phyloP scores from a whole-genome alignment of 2,797 vertebrate genomes.

The Lindbergichthys nudifrons region DNA sequence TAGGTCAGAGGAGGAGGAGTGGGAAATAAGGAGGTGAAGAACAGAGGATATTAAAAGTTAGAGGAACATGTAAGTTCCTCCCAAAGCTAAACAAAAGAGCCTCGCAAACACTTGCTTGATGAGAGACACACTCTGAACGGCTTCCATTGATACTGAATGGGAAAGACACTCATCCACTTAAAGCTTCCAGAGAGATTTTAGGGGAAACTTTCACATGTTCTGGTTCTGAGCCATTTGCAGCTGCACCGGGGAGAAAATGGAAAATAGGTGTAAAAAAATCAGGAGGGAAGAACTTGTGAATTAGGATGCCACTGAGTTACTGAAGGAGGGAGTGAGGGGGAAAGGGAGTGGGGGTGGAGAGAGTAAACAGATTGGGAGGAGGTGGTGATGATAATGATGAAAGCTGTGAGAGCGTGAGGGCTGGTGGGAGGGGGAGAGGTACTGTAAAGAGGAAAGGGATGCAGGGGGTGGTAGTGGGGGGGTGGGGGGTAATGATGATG shows the following conservation, averaged over 20 bases:
- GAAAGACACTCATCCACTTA: not conserved
- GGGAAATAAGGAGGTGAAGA: constrained; percentile 12
- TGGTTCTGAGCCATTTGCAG: constrained; percentile 45
- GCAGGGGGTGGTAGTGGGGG: too few relatives aligned
- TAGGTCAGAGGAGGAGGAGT: constrained; percentile 20
- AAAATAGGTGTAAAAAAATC: constrained; percentile 38
- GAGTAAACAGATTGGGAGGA: constrained; percentile 74
- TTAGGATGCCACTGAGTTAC: constrained; percentile 61
- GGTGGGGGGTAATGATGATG: constrained; percentile 62
- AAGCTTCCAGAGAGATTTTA: constrained; percentile 22
- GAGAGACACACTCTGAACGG: constrained; percentile 8
- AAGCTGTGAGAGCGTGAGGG: constrained; percentile 60
- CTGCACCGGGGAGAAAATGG: constrained; percentile 35
- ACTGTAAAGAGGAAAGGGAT: constrained; percentile 49
- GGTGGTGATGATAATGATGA: constrained; percentile 76
- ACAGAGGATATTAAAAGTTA: constrained; percentile 29
- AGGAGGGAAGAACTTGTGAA: constrained; percentile 47
- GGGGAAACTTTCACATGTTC: constrained; percentile 23
- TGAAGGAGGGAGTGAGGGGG: constrained; percentile 42
- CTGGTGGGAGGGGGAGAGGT: constrained; percentile 55
- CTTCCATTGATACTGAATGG: constrained; percentile 25
- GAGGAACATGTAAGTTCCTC: constrained; percentile 11
- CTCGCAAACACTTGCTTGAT: constrained; percentile 5
- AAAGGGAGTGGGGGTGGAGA: constrained; percentile 54
- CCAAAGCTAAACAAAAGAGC: constrained; percentile 15